A percentile compares a stretch with the other conserved stretches of the same genome.
Evolutionary conservation across 2,888 invertebrate species (phyloP).

Genomic region (Agapostemon virescens): DNA sequence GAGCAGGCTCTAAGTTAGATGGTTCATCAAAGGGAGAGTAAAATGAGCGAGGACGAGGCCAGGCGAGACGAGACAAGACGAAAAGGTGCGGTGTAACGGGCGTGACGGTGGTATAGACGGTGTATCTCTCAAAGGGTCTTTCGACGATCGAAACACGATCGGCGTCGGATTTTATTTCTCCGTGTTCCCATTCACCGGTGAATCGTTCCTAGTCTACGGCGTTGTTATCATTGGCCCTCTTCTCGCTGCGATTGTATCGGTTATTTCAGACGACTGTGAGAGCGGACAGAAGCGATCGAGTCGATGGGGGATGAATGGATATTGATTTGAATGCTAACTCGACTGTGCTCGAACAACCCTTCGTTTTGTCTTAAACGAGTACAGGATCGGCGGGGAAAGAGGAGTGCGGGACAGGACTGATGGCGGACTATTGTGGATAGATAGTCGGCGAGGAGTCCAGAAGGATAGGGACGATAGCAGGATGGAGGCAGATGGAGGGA

Average conservation of each 20-base stretch:
- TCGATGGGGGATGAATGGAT: conserved; percentile 53
- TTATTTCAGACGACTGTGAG: conserved; percentile 26
- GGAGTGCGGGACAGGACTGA: neutral
- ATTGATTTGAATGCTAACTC: conserved; percentile 67
- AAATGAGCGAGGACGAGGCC: neutral
- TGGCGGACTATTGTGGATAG: conserved; percentile 32
- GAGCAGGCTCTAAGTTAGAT: neutral
- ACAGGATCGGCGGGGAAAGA: neutral
- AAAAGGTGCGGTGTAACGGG: neutral
- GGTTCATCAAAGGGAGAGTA: neutral
- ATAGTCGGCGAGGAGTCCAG: conserved; percentile 18
- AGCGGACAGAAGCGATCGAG: conserved; percentile 30
- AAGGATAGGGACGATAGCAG: neutral
- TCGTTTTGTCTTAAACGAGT: conserved; percentile 48
- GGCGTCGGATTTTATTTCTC: conserved; percentile 13
- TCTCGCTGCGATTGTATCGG: conserved; percentile 6
- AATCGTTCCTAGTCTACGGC: neutral
- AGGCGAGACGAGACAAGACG: neutral
- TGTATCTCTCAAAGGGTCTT: neutral
- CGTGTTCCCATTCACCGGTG: neutral
- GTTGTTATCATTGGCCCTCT: conserved; percentile 24
- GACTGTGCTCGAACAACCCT: conserved; percentile 34
- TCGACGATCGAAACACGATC: neutral
- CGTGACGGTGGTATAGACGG: neutral
- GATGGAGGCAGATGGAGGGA: conserved; percentile 15